These are phyloP conservation scores for Callinectes sapidus DNA, from an alignment of 2,888 invertebrate species.

Conservation along the genomic window DNA sequence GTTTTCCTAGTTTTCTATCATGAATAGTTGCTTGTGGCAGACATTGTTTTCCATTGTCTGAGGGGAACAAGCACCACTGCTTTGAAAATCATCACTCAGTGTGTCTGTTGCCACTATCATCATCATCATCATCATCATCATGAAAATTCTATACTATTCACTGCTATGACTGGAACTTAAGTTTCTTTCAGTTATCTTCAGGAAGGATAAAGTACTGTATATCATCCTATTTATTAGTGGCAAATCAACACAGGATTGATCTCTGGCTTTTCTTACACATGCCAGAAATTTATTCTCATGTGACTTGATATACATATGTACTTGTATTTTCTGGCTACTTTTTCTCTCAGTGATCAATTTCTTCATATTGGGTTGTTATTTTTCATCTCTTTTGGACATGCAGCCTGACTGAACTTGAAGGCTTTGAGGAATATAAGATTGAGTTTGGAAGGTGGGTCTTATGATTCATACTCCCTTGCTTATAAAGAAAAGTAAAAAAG, in stretches of 20 bases:
- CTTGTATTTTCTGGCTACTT: neutral
- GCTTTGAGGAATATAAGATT: conserved; percentile 71
- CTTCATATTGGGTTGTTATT: neutral
- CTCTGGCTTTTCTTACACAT: neutral
- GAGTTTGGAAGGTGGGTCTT: conserved; percentile 62
- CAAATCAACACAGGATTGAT: neutral
- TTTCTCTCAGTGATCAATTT: neutral
- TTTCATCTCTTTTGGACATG: conserved; percentile 45
- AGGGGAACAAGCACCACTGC: neutral
- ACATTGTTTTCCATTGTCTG: neutral
- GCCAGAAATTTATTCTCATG: neutral
- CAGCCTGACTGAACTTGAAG: conserved; percentile 68
- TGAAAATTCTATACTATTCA: neutral
- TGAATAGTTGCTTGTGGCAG: neutral
- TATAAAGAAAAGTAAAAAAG: neutral
- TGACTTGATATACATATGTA: neutral
- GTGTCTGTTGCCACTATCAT: neutral
- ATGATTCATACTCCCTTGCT: neutral
- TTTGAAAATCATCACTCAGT: neutral
- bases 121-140: neutral
- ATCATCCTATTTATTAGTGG: neutral
- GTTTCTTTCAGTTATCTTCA: neutral
- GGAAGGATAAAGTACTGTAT: neutral
- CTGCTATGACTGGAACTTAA: neutral
- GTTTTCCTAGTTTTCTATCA: too few species aligned